These are phyloP conservation scores for Dipodomys ordii DNA, from an alignment of 2,113 vertebrate species.

Conservation along the genomic window DNA sequence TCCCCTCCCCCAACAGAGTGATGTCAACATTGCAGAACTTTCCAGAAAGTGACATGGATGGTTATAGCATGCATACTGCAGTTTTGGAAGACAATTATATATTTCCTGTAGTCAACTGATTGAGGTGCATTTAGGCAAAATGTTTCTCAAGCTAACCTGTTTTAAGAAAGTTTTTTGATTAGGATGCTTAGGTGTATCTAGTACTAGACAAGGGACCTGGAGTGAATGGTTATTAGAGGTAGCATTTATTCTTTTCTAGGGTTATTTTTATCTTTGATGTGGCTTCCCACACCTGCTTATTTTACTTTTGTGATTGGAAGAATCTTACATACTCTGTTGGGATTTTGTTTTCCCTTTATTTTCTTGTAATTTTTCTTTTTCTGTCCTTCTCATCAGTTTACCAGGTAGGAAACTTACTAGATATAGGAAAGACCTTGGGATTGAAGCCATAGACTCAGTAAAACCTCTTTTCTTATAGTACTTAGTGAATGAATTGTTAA, in stretches of 20 bases:
- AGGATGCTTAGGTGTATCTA: not conserved
- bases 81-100: conserved; percentile 12
- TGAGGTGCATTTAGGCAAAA: not conserved
- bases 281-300: not conserved
- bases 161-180: conserved; percentile 42
- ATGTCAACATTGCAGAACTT: not conserved
- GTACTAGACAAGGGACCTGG: not conserved
- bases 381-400: not conserved
- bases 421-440: not conserved
- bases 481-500: conserved; percentile 23
- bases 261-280: not conserved
- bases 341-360: not conserved
- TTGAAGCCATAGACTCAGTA: conserved; percentile 14
- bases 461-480: not conserved
- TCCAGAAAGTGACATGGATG: not conserved
- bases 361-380: conserved; percentile 2
- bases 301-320: conserved; percentile 29
- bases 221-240: conserved; percentile 1
- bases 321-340: not conserved
- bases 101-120: not conserved
- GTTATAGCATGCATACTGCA: conserved; percentile 13
- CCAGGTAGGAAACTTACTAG: not conserved
- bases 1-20: not conserved
- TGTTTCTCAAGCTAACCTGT: conserved; percentile 6
- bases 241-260: not conserved